phyloP scores from a whole-genome alignment of 2,113 vertebrate genomes.

The Tachysurus vachellii region DNA sequence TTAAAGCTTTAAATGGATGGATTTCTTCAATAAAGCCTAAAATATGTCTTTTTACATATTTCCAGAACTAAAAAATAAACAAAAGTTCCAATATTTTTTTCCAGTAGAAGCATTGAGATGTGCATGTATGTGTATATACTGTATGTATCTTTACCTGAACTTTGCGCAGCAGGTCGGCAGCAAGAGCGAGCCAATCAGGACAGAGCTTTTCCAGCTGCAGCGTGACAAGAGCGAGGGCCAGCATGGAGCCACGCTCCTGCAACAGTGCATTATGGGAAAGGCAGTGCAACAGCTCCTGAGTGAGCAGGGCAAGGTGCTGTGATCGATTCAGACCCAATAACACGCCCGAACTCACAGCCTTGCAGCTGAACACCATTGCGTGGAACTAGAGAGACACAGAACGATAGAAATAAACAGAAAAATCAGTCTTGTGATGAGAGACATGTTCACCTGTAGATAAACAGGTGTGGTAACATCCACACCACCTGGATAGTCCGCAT shows the following conservation, averaged over 20 bases:
- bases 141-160: slow-evolving; percentile 76
- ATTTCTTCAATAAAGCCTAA: neutral
- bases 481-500: neutral
- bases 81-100: neutral
- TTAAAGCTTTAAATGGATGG: neutral
- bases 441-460: neutral
- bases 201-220: slow-evolving; percentile 94
- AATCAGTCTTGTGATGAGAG: neutral
- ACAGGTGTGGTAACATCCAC: neutral
- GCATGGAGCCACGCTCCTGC: slow-evolving; percentile 90
- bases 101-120: too few relatives aligned
- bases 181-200: slow-evolving; percentile 93
- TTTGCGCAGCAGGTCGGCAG: slow-evolving; percentile 90
- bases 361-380: slow-evolving; percentile 81
- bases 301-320: slow-evolving; percentile 85
- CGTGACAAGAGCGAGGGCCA: slow-evolving; percentile 90
- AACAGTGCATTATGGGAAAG: slow-evolving; percentile 84
- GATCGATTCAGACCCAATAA: slow-evolving; percentile 77
- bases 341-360: slow-evolving; percentile 78
- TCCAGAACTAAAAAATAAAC: neutral
- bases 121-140: too few relatives aligned
- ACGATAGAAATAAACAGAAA: neutral
- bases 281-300: slow-evolving; percentile 85
- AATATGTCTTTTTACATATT: neutral
- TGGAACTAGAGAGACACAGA: slow-evolving; percentile 80